A percentile compares a stretch with the other conserved stretches of the same genome.
Evolutionary conservation across 2,888 invertebrate genomes (phyloP).

Genomic region (Schrankia costaestrigalis): DNA sequence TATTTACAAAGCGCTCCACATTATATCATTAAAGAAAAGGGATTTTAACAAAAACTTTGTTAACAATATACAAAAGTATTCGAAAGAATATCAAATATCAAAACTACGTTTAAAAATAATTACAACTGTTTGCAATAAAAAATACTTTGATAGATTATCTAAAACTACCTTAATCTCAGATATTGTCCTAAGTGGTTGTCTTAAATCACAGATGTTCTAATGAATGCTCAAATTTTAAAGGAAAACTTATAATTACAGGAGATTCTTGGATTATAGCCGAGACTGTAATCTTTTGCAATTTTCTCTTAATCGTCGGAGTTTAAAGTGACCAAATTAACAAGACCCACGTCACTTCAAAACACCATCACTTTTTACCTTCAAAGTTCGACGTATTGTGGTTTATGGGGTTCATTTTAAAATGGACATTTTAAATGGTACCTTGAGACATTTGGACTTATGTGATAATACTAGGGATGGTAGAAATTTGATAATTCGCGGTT

Average conservation of each 20-base stretch:
- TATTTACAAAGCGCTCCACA: no score
- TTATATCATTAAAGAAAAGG: no score
- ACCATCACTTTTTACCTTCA: conserved; percentile 9
- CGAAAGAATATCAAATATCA: no score
- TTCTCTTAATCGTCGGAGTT: conserved; percentile 70
- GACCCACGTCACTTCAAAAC: conserved; percentile 41
- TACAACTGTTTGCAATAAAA: conserved; percentile 8
- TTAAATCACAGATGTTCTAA: conserved; percentile 59
- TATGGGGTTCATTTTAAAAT: conserved; percentile 36
- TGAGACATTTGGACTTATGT: conserved; percentile 78
- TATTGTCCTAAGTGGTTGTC: conserved; percentile 36
- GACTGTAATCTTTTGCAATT: conserved; percentile 76
- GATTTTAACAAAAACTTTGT: no score
- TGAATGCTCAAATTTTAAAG: conserved; percentile 66
- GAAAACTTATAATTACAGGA: conserved; percentile 67
- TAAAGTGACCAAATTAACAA: conserved; percentile 44
- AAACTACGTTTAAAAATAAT: no score
- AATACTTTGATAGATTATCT: conserved; percentile 19
- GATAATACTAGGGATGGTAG: conserved; percentile 73
- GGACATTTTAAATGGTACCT: conserved; percentile 54
- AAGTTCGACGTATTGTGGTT: conserved; percentile 27
- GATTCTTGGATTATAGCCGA: conserved; percentile 61
- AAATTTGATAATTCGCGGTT: conserved; percentile 80
- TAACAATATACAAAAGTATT: no score
- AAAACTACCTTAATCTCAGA: conserved; percentile 26